These are phyloP conservation scores for Phoxinus dragarum DNA, from an alignment of 2,797 vertebrate genomes.

Conservation along the genomic window DNA sequence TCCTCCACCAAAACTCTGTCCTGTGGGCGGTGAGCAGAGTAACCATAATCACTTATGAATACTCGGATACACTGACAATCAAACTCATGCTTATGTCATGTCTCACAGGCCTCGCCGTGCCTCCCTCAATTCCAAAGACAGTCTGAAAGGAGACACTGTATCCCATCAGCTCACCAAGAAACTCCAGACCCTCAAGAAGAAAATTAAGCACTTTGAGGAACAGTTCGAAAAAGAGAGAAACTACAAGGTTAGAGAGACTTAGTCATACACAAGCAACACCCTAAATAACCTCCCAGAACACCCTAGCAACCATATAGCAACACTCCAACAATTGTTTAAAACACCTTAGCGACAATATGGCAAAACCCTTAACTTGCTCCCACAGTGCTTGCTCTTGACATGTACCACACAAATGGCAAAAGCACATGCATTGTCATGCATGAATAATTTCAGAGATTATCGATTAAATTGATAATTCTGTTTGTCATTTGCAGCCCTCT, in stretches of 20 bases:
- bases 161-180: constrained; percentile 95
- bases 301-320: neutral
- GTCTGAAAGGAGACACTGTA: constrained; percentile 86
- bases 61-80: neutral
- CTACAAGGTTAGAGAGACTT: constrained; percentile 83
- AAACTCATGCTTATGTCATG: neutral
- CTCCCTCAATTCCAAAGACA: constrained; percentile 92
- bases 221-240: constrained; percentile 97
- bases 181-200: constrained; percentile 92
- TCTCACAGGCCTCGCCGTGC: constrained; percentile 86
- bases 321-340: neutral
- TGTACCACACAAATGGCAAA: neutral
- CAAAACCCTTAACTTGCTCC: neutral
- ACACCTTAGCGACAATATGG: neutral
- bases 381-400: neutral
- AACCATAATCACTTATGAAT: neutral
- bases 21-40: constrained; percentile 81
- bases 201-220: constrained; percentile 97
- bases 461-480: neutral
- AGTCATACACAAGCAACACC: neutral
- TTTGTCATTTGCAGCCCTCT: constrained; percentile 81
- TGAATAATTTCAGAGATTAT: neutral
- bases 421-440: neutral
- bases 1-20: constrained; percentile 90
- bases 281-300: neutral